These are phyloP conservation scores for Apis cerana DNA, from an alignment of 1,140 invertebrate genomes.

Conservation along the genomic window DNA sequence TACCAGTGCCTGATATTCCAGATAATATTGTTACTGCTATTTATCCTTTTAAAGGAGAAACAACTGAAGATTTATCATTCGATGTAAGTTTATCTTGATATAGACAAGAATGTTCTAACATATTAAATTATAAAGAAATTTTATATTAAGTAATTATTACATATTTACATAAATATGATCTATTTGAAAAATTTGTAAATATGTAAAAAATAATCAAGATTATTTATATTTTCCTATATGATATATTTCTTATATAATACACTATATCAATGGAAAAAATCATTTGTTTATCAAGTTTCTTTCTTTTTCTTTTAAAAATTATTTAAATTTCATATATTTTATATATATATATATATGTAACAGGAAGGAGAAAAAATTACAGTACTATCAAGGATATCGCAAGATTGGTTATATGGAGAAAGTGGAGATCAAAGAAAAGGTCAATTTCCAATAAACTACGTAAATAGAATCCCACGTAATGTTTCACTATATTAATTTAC, in stretches of 20 bases:
- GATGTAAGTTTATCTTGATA: slow-evolving; percentile 74
- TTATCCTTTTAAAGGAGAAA: slow-evolving; percentile 84
- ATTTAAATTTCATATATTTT: background rate
- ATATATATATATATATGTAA: background rate
- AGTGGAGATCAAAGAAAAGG: slow-evolving; percentile 84
- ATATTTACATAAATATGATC: background rate
- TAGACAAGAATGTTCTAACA: background rate
- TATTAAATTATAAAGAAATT: too few relatives aligned
- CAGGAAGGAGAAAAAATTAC: slow-evolving; percentile 87
- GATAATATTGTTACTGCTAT: slow-evolving; percentile 81
- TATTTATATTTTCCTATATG: background rate
- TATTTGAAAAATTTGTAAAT: background rate
- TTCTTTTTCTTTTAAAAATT: background rate
- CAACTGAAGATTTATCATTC: slow-evolving; percentile 83
- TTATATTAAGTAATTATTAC: background rate
- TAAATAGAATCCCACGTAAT: slow-evolving; percentile 83
- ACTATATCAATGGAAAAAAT: background rate
- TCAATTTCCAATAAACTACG: slow-evolving; percentile 91
- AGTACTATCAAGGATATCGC: slow-evolving; percentile 87
- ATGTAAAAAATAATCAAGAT: background rate
- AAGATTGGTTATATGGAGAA: slow-evolving; percentile 92
- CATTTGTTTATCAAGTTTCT: background rate
- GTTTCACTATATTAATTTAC: slow-evolving; percentile 21
- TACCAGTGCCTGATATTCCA: slow-evolving; percentile 83
- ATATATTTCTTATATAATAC: background rate